Evolutionary conservation across 2,888 invertebrate genomes (phyloP).

Genomic region (Mythimna pallens): DNA sequence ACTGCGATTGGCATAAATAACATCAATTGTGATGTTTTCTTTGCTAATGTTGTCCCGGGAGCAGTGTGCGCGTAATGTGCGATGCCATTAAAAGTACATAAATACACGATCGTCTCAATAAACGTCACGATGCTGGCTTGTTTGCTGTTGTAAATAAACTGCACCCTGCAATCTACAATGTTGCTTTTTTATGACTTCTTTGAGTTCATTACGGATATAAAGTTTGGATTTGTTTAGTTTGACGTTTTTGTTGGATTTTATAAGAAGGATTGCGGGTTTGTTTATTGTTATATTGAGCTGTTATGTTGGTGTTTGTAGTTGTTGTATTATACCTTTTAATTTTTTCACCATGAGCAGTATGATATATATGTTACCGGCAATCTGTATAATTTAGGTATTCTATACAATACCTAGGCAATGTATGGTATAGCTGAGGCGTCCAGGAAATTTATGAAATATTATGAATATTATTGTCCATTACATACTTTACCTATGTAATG

Average conservation of each 20-base stretch:
- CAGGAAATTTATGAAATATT: too few species aligned
- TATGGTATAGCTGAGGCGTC: too few species aligned
- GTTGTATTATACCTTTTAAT: not conserved
- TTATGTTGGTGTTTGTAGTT: not conserved
- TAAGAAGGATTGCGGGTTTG: slow-evolving; percentile 19
- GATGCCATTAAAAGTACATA: slow-evolving; percentile 88
- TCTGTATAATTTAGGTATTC: too few species aligned
- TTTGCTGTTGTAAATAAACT: slow-evolving; percentile 71
- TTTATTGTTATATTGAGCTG: not conserved
- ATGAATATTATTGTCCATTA: too few species aligned
- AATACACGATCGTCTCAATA: slow-evolving; percentile 87
- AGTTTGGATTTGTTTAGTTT: slow-evolving; percentile 60
- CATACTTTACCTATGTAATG: too few species aligned
- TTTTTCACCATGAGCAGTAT: not conserved
- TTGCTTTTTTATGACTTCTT: slow-evolving; percentile 62
- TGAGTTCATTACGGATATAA: slow-evolving; percentile 63
- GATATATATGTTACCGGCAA: too few species aligned
- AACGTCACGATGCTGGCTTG: slow-evolving; percentile 71
- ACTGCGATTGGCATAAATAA: slow-evolving; percentile 77
- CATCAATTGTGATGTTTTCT: slow-evolving; percentile 84
- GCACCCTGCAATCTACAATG: slow-evolving; percentile 67
- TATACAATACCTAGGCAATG: too few species aligned
- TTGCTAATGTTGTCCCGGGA: slow-evolving; percentile 69
- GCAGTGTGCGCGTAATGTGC: slow-evolving; percentile 82
- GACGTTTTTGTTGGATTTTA: slow-evolving; percentile 55